Percentiles rank a stretch among this genome's conserved stretches.
These are phyloP conservation scores for Dione juno DNA, from an alignment of 2,888 invertebrate genomes.

Conservation along the genomic window DNA sequence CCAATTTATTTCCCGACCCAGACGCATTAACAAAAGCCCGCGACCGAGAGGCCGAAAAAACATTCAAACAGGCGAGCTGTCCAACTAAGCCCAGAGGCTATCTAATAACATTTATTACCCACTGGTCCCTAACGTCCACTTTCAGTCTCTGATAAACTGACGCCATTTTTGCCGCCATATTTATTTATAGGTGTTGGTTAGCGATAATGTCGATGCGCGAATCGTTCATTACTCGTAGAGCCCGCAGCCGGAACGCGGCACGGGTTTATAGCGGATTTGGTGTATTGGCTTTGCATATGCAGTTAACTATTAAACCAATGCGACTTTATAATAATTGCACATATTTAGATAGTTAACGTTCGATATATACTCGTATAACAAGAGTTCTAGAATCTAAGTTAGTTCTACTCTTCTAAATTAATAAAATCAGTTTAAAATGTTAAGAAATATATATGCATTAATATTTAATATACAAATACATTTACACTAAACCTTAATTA, in stretches of 20 bases:
- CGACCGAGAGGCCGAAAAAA: conserved; percentile 72
- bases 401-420: neutral
- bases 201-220: conserved; percentile 74
- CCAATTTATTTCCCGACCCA: conserved; percentile 78
- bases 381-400: too few relatives aligned
- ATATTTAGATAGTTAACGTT: conserved; percentile 26
- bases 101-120: conserved; percentile 84
- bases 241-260: conserved; percentile 51
- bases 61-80: conserved; percentile 43
- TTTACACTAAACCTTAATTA: neutral
- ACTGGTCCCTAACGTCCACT: conserved; percentile 81
- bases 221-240: conserved; percentile 64
- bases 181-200: conserved; percentile 79
- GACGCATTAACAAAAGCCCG: conserved; percentile 81
- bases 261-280: conserved; percentile 48
- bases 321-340: conserved; percentile 33
- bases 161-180: conserved; percentile 83
- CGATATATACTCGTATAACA: neutral
- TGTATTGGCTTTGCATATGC: conserved; percentile 49
- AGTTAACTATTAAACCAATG: conserved; percentile 38
- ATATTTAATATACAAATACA: neutral
- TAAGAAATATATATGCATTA: neutral
- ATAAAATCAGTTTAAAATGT: neutral
- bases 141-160: conserved; percentile 81
- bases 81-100: conserved; percentile 82